A percentile compares a stretch with the other conserved stretches of the same genome.
Conservation (phyloP, 1,140 invertebrate genomes). For the Lamellibrachia luymesi region DNA sequence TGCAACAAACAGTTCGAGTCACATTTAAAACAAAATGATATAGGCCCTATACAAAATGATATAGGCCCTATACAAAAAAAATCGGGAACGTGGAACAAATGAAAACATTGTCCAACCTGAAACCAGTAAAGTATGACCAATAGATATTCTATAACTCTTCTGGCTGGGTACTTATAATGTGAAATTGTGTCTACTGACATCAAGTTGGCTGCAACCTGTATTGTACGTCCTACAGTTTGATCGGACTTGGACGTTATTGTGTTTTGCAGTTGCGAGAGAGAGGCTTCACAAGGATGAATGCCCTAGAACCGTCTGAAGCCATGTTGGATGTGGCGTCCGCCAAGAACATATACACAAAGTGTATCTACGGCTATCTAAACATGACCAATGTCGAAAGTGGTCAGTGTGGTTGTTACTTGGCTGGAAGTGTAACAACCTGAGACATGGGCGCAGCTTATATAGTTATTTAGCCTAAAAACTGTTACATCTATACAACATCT, state of each 20-base stretch:
- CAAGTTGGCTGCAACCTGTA: too few species aligned
- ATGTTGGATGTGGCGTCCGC: not conserved
- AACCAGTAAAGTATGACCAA: not conserved
- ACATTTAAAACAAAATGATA: too few species aligned
- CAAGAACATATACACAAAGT: not conserved
- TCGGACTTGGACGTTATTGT: not conserved
- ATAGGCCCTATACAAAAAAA: too few species aligned
- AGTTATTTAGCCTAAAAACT: too few species aligned
- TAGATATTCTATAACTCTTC: not conserved
- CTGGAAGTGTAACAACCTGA: not conserved
- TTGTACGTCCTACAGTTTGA: not conserved
- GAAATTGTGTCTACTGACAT: not conserved
- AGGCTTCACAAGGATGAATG: not conserved
- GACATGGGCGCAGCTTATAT: not conserved
- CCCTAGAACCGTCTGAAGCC: not conserved
- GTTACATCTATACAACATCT: too few species aligned
- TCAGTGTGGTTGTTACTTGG: not conserved
- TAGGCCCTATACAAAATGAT: too few species aligned
- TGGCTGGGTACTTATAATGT: not conserved
- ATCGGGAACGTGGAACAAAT: too few species aligned
- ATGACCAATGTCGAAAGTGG: not conserved
- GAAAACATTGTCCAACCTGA: not conserved
- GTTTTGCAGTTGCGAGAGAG: not conserved
- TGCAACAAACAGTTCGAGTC: too few species aligned
- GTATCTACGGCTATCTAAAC: not conserved